phyloP scores from a whole-genome alignment of 2,888 invertebrate species.

The Cheilosia variabilis region DNA sequence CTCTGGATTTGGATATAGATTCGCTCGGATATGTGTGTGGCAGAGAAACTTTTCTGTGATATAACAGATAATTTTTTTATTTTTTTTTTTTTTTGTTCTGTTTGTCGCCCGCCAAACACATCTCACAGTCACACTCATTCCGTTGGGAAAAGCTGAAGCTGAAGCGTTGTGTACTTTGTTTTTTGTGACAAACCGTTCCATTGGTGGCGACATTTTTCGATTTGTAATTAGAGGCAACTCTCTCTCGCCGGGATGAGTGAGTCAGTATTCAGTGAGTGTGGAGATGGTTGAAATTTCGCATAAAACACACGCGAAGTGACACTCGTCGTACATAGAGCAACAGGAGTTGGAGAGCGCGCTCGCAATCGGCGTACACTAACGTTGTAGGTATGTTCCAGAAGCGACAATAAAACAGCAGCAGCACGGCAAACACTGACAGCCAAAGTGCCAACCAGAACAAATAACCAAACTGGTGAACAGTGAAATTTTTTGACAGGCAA shows the following conservation, averaged over 20 bases:
- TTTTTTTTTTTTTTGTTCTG: constrained; percentile 18
- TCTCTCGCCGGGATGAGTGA: constrained; percentile 42
- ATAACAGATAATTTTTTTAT: neutral
- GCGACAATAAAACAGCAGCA: constrained; percentile 43
- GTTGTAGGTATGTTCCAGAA: constrained; percentile 35
- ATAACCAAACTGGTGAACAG: constrained; percentile 66
- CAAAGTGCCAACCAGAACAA: constrained; percentile 68
- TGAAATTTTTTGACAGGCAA: constrained; percentile 74
- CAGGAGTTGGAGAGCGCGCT: constrained; percentile 35
- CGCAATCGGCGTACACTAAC: constrained; percentile 29
- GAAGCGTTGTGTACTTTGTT: constrained; percentile 46
- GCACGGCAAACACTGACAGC: constrained; percentile 52
- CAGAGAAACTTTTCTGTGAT: constrained; percentile 60
- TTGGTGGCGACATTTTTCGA: constrained; percentile 74
- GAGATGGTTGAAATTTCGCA: constrained; percentile 72
- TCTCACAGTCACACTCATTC: constrained; percentile 50
- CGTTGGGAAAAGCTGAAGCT: constrained; percentile 7
- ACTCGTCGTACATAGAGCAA: constrained; percentile 43
- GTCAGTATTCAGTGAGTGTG: constrained; percentile 30
- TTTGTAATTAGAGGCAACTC: constrained; percentile 74
- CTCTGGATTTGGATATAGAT: constrained; percentile 72
- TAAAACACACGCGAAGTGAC: constrained; percentile 64
- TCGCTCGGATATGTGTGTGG: constrained; percentile 55
- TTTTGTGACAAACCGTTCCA: constrained; percentile 74
- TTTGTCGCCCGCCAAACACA: constrained; percentile 41